Evolutionary conservation across 2,888 invertebrate genomes (phyloP), one percentile per base, ranked within the genome.

Genomic region (Pegoplata infirma): DNA sequence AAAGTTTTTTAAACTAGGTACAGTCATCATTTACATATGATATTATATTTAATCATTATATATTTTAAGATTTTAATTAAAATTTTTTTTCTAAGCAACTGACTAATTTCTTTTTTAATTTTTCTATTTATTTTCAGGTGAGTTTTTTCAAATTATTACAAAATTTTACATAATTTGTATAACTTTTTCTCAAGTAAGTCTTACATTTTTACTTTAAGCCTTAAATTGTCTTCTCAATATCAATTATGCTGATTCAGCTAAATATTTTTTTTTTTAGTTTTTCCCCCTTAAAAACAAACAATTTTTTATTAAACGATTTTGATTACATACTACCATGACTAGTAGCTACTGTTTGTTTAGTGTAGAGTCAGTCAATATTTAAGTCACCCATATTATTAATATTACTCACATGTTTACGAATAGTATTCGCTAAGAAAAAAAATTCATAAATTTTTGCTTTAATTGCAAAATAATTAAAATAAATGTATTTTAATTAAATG

Each of bases 381-480:
- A 21, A 59, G 40, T 56, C 76, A 68, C 17, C 49, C 49, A 32
- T 47, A 28, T 56, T 19, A 66, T n/a, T n/a, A n/a, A n/a, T n/a
- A n/a, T 78, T 68, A 74, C 58, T 74, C 78, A 78, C 53, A 19
- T 12, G 7, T 16, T 7, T n/a, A 17, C 12, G 10, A 1, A 2
- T 47, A 36, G 8, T 32, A 5, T 19, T 19, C 46, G 14, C 17
- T 21, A 28, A 8, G 23, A 46, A 55, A 14, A n/a, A 28, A 17
- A 1, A 28, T 58, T 21, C 5, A 17, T n/a, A 19, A 46, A 47
- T 46, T 8, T 64, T 46, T 49, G 59, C 69, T 53, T 21, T 32
- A 53, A 63, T 73, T 58, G 63, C 68, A 68, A 74, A 64, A 64
- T 69, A 71, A 61, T 75, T 71, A 51, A 71, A 69, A 78, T 25